Base-by-base conservation (phyloP, 2,888 invertebrate species). In the Cremastinae sp. region DNA sequence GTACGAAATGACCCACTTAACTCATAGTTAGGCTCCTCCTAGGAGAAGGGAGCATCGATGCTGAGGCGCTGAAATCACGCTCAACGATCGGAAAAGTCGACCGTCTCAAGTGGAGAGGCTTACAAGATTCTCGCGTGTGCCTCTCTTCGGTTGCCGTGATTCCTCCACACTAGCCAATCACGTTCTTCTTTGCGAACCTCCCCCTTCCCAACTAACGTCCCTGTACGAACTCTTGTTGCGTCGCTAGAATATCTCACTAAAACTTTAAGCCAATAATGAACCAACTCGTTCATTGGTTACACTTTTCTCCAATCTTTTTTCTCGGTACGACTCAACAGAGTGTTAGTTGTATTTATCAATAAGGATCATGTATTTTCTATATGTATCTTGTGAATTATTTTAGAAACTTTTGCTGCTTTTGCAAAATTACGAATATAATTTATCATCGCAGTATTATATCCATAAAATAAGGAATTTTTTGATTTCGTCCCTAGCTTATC, bases 1-100 rank as follows among this genome's bases (percentile, higher is more conserved):
- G 77, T 65, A 74, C 85, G 84, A 88, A 87, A 88, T 89, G 89
- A 89, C 89, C 89, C 86, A 89, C 86, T 86, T 89, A 81, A 74
- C 65, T 73, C 83, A 69, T 73, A 74, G 69, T 76, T 76, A 87
- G 86, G 89, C 89, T 89, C 89, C 89, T 89, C 89, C 89, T 89
- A 85, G 85, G 75, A 82, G 86, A 87, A 85, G 88, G 86, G 87
- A 88, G 85, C 86, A 88, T 86, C 83, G 83, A 80, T 81, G 37
- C 35, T 37, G 73, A 77, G 75, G 78, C 77, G 85, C 84, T 85
- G 85, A 84, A 28, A 70, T 28, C 43, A 53, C 61, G 86, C 85
- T 74, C 53, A 51, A 43, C 84, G 85, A 87, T 88, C 88, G 87
- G 87, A 88, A 89, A 89, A 88, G 83, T 87, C 86, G 80, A 81